These are phyloP conservation scores for Whitmania pigra DNA, from an alignment of 1,140 invertebrate genomes.

Conservation along the genomic window DNA sequence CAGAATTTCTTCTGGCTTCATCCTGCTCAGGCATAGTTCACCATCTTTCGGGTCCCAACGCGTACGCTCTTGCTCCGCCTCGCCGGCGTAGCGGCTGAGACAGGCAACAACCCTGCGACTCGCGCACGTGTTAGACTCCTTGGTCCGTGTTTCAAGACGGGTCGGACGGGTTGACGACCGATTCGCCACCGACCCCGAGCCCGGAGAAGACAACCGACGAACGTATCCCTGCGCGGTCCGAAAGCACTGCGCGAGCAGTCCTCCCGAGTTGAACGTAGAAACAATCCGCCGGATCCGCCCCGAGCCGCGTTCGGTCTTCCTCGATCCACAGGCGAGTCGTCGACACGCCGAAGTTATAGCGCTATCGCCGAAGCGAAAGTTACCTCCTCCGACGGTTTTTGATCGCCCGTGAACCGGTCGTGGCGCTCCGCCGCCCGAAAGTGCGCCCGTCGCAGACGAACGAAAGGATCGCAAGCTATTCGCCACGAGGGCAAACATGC, in stretches of 20 bases:
- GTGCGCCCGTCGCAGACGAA: slow-evolving; percentile 33
- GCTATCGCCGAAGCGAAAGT: background rate
- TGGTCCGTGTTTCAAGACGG: slow-evolving; percentile 89
- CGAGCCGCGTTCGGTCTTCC: slow-evolving; percentile 6
- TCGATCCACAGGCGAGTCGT: background rate
- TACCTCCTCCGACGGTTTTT: slow-evolving; percentile 6
- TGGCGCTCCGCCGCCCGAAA: slow-evolving; percentile 23
- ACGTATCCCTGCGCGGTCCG: slow-evolving; percentile 13
- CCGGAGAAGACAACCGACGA: background rate
- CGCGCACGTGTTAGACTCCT: slow-evolving; percentile 71
- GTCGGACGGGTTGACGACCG: slow-evolving; percentile 47
- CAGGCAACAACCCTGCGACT: slow-evolving; percentile 55
- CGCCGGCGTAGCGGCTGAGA: slow-evolving; percentile 37
- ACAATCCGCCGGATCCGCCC: background rate
- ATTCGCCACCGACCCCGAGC: slow-evolving; percentile 44
- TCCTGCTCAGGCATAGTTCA: slow-evolving; percentile 76
- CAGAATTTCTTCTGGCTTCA: slow-evolving; percentile 75
- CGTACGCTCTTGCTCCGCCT: slow-evolving; percentile 57
- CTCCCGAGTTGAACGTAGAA: slow-evolving; percentile 15
- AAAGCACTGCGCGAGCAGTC: slow-evolving; percentile 17
- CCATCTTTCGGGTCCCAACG: slow-evolving; percentile 75
- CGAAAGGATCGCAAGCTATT: slow-evolving; percentile 20
- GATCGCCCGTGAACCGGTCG: slow-evolving; percentile 18
- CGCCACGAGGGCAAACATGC: slow-evolving; percentile 31
- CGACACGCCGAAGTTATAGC: slow-evolving; percentile 6